Base-by-base conservation (phyloP, 2,797 vertebrate genomes). In the Sphaeramia orbicularis region DNA sequence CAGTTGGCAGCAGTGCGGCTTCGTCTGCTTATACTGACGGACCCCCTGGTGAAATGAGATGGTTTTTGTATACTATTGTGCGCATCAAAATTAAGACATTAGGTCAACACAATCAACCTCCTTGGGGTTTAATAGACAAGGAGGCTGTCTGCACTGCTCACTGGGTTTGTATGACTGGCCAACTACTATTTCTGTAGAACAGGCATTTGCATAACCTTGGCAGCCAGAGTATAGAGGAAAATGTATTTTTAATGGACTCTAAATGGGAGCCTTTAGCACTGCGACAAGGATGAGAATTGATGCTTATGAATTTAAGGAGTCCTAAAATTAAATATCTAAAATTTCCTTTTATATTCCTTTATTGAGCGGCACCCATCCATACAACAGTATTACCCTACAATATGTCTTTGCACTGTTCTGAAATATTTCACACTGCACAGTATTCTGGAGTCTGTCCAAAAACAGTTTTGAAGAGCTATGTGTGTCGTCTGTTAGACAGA, bases 241-340 rank as follows among this genome's bases (percentile, higher is more conserved):
- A 91, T 89, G 73, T 78, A 71, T 87, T 86, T 90, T 91, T 88
- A 92, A 92, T 88, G 76, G 86, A 79, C 71, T 81, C 71, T 86
- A 89, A 91, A 89, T 86, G 81, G 66, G 42, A 77, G 69, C 71
- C 69, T 86, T 86, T 78, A 88, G 83, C 45, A 30, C 62, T 52
- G 24, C 10, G 21, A 80, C 19, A 43, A 86, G 60, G 65, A 86
- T 63, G 37, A 68, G 56, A 85, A 85, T 63, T 83, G 64, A 88
- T 74, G 76, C 76, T 65, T 45, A 63, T 79, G 63, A 82, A 85
- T 86, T 80, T 63, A 78, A 73, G 55, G 62, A 81, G 66, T 58
- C 56, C 21, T 65, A 65, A 81, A 80, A 85, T 90, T 59, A 71
- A 83, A 86, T 80, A 65, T 71, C 30, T 35, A 19, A 68, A 78